Evolutionary conservation across 2,113 vertebrate species (phyloP).

Genomic region (Larimichthys crocea): DNA sequence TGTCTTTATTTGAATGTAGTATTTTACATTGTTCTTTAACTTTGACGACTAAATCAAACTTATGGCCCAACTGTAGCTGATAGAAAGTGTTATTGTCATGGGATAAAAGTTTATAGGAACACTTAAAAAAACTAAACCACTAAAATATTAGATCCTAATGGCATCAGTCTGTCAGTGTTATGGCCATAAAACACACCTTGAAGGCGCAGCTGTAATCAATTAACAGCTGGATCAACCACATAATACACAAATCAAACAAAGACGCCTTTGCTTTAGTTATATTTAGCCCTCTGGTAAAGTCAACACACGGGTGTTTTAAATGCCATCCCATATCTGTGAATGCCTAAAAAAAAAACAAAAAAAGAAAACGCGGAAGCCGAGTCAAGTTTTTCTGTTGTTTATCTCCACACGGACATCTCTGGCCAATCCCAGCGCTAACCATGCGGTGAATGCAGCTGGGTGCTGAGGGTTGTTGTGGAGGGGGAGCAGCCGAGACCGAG

Average conservation of each 20-base stretch:
- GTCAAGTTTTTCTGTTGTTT: conserved; percentile 8
- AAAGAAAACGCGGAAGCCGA: conserved; percentile 61
- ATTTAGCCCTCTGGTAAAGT: conserved; percentile 9
- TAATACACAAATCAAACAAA: not conserved
- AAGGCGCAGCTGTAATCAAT: not conserved
- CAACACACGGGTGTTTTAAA: not conserved
- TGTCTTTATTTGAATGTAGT: too few relatives aligned
- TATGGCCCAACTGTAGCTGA: not conserved
- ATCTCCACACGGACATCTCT: conserved; percentile 44
- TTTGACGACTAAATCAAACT: not conserved
- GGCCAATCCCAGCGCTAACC: conserved; percentile 40
- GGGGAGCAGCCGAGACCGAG: conserved; percentile 47
- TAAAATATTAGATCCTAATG: not conserved
- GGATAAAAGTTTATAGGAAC: not conserved
- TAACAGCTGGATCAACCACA: not conserved
- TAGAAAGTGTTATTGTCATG: too few relatives aligned
- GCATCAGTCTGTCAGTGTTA: not conserved
- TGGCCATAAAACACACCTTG: not conserved
- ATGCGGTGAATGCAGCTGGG: conserved; percentile 42
- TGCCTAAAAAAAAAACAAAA: conserved; percentile 27
- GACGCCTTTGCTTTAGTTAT: not conserved
- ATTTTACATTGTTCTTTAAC: too few relatives aligned
- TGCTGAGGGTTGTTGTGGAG: not conserved
- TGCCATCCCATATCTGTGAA: conserved; percentile 25
- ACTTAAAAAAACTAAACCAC: not conserved